Percentiles rank a stretch among this genome's conserved stretches.
Evolutionary conservation across 1,140 invertebrate genomes (phyloP).

Genomic region (Euura saliciscinereae): DNA sequence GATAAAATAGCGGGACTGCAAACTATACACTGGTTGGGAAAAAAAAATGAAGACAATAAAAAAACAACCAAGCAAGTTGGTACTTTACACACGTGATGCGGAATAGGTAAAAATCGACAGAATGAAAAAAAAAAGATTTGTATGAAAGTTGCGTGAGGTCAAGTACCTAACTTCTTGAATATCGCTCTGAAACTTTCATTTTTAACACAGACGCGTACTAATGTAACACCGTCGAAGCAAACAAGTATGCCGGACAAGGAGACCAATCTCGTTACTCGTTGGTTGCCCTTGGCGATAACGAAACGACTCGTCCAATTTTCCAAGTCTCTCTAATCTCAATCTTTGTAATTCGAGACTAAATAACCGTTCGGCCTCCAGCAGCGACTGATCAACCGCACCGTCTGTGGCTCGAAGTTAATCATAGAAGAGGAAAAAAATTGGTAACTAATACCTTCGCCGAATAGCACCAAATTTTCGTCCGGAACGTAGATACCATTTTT

Average conservation of each 20-base stretch:
- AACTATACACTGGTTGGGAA: constrained; percentile 13
- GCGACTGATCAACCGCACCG: no score
- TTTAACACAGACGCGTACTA: not conserved
- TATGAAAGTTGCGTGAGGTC: not conserved
- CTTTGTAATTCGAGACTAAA: not conserved
- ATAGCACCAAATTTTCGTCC: constrained; percentile 66
- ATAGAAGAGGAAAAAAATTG: constrained; percentile 8
- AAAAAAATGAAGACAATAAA: constrained; percentile 2
- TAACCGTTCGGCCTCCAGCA: not conserved
- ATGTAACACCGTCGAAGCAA: not conserved
- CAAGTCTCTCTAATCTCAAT: not conserved
- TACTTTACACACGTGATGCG: not conserved
- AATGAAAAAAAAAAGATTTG: not conserved
- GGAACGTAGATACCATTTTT: constrained; percentile 44
- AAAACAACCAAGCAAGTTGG: not conserved
- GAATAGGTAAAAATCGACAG: not conserved
- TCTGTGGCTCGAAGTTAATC: no score
- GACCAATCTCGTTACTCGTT: not conserved
- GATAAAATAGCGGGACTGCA: constrained; percentile 12
- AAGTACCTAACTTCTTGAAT: not conserved
- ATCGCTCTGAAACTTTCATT: not conserved
- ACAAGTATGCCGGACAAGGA: not conserved
- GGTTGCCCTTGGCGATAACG: not conserved
- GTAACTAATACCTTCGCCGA: constrained; percentile 67
- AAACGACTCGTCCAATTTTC: not conserved